Evolutionary conservation across 2,113 vertebrate species (phyloP).

Genomic region (Coptodon bakossiorum): DNA sequence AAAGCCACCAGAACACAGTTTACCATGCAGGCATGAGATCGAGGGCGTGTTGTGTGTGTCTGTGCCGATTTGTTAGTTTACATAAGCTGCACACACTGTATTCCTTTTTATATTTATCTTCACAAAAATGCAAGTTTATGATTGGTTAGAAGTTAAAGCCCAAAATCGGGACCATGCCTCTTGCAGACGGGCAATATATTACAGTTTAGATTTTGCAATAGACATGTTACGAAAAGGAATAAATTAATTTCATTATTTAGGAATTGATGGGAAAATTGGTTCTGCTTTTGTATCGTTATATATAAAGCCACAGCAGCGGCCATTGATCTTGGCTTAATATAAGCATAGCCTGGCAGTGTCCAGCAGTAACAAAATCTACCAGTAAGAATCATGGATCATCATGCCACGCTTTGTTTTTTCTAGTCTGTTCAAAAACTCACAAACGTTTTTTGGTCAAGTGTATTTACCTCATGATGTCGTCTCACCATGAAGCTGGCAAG

Average conservation of each 20-base stretch:
- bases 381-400: background rate
- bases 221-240: background rate
- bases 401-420: background rate
- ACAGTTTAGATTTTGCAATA: background rate
- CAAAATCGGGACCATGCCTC: background rate
- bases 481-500: accelerated
- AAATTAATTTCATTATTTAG: background rate
- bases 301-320: background rate
- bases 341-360: background rate
- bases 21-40: background rate
- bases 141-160: background rate
- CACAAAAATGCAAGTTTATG: background rate
- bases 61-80: background rate
- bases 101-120: background rate
- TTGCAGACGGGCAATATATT: background rate
- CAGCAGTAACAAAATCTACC: background rate
- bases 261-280: background rate
- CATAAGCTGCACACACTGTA: background rate
- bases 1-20: background rate
- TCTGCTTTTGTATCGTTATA: background rate
- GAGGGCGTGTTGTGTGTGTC: background rate
- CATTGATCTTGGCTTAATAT: background rate
- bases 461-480: background rate
- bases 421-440: background rate
- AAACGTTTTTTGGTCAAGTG: accelerated